These are phyloP conservation scores for Drosophila saltans DNA, from an alignment of 1,140 invertebrate species.

Conservation along the genomic window DNA sequence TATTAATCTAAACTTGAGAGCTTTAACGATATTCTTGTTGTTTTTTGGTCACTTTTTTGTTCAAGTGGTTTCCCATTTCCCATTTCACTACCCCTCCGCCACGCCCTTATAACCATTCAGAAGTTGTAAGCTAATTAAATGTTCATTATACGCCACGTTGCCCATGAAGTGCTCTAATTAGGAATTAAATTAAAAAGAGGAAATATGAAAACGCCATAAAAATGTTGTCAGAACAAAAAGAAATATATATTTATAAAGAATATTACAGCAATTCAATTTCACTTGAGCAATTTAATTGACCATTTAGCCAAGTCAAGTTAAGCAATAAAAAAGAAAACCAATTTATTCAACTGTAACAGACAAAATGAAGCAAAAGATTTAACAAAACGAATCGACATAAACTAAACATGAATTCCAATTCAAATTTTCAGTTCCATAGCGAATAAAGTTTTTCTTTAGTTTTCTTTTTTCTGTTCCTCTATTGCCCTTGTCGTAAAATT, in stretches of 20 bases:
- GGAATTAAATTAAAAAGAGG: constrained; percentile 48
- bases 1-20: constrained; percentile 2
- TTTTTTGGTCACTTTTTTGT: constrained; percentile 10
- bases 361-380: constrained; percentile 2
- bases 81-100: background rate
- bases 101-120: background rate
- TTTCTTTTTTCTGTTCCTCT: background rate
- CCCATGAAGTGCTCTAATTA: constrained; percentile 36
- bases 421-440: background rate
- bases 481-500: background rate
- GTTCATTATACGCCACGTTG: constrained; percentile 46
- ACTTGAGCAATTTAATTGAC: background rate
- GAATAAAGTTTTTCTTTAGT: background rate
- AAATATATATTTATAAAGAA: background rate
- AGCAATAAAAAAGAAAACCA: background rate
- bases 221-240: constrained; percentile 2
- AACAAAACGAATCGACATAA: constrained; percentile 10
- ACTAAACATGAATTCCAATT: background rate
- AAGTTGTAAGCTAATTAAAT: constrained; percentile 54
- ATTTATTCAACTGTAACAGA: constrained; percentile 10
- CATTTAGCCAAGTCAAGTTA: constrained; percentile 8
- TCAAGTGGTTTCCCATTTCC: background rate
- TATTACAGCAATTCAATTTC: constrained; percentile 35
- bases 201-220: constrained; percentile 30
- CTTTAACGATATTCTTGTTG: background rate